These are phyloP conservation scores for Andinoacara biseriatus DNA, from an alignment of 2,113 vertebrate genomes.

Conservation along the genomic window DNA sequence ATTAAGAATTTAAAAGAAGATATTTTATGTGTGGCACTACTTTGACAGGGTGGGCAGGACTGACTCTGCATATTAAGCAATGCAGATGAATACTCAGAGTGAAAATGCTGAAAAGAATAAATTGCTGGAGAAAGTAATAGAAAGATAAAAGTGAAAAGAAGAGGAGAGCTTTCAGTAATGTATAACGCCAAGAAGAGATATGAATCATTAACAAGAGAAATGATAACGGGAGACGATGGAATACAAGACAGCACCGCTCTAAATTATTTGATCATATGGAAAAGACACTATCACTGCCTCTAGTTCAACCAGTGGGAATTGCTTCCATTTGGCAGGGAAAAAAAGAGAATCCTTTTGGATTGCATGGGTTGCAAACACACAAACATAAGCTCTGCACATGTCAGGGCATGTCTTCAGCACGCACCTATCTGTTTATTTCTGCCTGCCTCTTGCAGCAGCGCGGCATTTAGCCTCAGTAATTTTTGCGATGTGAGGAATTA, in stretches of 20 bases:
- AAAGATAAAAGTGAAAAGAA: not conserved
- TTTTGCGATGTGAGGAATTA: not conserved
- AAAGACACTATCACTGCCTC: not conserved
- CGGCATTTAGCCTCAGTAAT: not conserved
- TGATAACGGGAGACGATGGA: not conserved
- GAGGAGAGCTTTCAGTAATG: not conserved
- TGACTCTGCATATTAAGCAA: not conserved
- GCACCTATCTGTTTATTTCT: not conserved
- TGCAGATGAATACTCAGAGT: not conserved
- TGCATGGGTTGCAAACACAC: not conserved
- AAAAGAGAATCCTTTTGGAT: not conserved
- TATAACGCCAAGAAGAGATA: not conserved
- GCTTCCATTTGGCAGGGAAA: not conserved
- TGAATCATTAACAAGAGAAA: not conserved
- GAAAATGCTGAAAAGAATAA: not conserved
- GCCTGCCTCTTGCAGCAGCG: not conserved
- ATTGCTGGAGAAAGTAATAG: not conserved
- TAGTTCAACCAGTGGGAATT: not conserved
- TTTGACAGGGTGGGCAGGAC: not conserved
- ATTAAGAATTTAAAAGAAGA: not conserved
- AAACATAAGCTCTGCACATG: slow-evolving; percentile 22
- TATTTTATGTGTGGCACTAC: not conserved
- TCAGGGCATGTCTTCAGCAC: slow-evolving; percentile 39
- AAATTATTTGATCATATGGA: not conserved
- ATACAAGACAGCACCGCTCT: not conserved